Evolutionary conservation across 2,888 invertebrate species (phyloP).

Genomic region (Trileptium ribeirensis): DNA sequence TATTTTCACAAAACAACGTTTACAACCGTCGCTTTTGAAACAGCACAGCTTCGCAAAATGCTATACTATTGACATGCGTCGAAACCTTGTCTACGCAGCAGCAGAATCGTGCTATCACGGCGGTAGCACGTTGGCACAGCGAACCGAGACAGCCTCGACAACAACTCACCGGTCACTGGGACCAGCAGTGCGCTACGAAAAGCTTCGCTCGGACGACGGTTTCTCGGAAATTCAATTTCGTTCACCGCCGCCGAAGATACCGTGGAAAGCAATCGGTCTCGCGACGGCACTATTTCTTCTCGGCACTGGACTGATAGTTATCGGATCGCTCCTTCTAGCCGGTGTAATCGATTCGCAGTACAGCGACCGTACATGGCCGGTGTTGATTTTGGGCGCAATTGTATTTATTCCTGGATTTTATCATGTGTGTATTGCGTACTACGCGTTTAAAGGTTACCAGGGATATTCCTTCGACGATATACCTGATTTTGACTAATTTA

Average conservation of each 20-base stretch:
- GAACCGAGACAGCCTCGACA: too few relatives aligned
- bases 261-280: constrained; percentile 73
- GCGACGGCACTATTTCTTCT: constrained; percentile 69
- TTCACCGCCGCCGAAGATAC: constrained; percentile 62
- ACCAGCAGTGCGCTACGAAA: constrained; percentile 1
- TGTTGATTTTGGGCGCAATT: constrained; percentile 73
- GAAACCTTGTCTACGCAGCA: too few relatives aligned
- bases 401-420: constrained; percentile 89
- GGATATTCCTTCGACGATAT: constrained; percentile 81
- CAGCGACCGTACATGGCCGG: constrained; percentile 77
- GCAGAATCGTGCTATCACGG: too few relatives aligned
- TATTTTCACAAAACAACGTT: too few relatives aligned
- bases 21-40: too few relatives aligned
- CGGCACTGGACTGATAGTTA: constrained; percentile 68
- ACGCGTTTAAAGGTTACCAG: constrained; percentile 72
- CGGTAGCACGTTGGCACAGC: too few relatives aligned
- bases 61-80: too few relatives aligned
- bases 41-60: too few relatives aligned
- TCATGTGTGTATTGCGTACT: constrained; percentile 77
- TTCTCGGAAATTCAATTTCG: constrained; percentile 51
- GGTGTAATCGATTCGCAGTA: constrained; percentile 75
- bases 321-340: constrained; percentile 69
- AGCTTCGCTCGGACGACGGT: not conserved
- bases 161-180: too few relatives aligned
- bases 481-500: constrained; percentile 74